Percentiles rank a stretch among this genome's conserved stretches.
phyloP scores from a whole-genome alignment of 2,797 vertebrate species.

The Fratercula arctica region DNA sequence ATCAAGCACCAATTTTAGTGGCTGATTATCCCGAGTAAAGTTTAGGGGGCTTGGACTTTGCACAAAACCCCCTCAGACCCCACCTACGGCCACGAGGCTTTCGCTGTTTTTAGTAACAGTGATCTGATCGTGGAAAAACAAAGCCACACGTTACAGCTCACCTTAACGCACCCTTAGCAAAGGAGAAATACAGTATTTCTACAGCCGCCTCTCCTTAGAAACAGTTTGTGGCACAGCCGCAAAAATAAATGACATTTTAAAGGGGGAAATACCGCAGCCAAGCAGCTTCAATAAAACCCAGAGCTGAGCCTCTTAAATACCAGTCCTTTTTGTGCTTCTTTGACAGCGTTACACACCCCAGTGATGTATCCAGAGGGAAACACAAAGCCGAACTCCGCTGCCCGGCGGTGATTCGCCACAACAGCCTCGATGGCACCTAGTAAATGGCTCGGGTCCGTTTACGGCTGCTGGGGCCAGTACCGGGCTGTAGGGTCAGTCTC shows the following conservation, averaged over 20 bases:
- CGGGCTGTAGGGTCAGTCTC: neutral
- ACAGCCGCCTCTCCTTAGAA: neutral
- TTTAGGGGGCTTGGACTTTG: neutral
- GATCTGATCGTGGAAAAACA: too few relatives aligned
- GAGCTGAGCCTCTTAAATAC: neutral
- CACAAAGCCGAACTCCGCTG: neutral
- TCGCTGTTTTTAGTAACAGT: neutral
- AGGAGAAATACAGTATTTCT: neutral
- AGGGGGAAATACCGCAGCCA: neutral
- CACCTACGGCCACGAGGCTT: neutral
- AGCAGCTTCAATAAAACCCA: conserved; percentile 43
- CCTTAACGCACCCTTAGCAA: neutral
- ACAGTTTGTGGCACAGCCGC: neutral
- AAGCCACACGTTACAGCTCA: neutral
- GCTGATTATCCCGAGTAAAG: neutral
- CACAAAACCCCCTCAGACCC: neutral
- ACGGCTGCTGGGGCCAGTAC: neutral
- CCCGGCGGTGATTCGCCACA: accelerated
- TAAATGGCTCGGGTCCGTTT: neutral
- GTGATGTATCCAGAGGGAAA: neutral
- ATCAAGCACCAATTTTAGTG: neutral
- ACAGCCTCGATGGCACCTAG: neutral
- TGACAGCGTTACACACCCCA: neutral
- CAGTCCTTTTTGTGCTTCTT: neutral
- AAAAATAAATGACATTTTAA: neutral